A percentile compares a stretch with the other conserved stretches of the same genome.
Evolutionary conservation across 2,797 vertebrate genomes (phyloP).

Genomic region (Eulemur rubriventer): DNA sequence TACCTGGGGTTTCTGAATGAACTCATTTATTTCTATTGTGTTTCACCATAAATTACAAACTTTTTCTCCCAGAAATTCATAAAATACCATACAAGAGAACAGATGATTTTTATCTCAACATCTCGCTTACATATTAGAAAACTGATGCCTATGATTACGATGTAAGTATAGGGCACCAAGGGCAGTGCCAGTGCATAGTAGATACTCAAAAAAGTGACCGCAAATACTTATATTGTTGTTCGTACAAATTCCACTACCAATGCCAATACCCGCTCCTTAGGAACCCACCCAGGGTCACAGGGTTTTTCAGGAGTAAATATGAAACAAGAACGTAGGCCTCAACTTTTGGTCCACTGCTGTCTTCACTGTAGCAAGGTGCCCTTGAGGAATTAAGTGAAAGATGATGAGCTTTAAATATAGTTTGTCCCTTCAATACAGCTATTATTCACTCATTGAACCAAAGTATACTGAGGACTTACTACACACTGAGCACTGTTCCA

Average conservation of each 20-base stretch:
- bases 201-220: background rate
- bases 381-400: background rate
- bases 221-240: background rate
- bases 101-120: background rate
- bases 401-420: background rate
- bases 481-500: background rate
- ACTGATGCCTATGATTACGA: background rate
- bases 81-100: background rate
- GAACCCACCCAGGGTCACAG: background rate
- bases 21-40: background rate
- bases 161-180: background rate
- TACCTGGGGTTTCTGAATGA: slow-evolving; percentile 8
- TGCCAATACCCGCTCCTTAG: background rate
- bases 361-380: background rate
- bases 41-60: slow-evolving; percentile 18
- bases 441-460: background rate
- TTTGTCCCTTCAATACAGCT: background rate
- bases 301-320: background rate
- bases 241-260: background rate
- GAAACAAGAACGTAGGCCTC: background rate
- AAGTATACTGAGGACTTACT: background rate
- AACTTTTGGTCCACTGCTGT: background rate
- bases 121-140: background rate
- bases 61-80: slow-evolving; percentile 23
- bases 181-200: background rate